phyloP scores from a whole-genome alignment of 2,797 vertebrate genomes.

The Astyanax mexicanus region DNA sequence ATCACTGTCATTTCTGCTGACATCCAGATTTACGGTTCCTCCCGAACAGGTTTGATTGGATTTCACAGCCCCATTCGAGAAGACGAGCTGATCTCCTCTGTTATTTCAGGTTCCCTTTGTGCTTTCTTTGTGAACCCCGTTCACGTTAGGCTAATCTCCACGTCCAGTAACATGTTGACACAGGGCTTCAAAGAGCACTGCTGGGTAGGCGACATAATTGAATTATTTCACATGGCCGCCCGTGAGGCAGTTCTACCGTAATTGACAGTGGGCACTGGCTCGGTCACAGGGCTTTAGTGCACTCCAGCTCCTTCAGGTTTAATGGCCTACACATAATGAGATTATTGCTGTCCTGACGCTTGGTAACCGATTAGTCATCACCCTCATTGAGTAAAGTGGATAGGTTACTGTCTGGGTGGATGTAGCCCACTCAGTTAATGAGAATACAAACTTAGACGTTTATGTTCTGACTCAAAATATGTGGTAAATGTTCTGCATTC shows the following conservation, averaged over 20 bases:
- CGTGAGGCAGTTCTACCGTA: conserved; percentile 11
- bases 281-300: conserved; percentile 37
- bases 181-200: conserved; percentile 9
- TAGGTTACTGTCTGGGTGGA: neutral
- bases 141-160: neutral
- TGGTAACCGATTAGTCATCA: conserved; percentile 44
- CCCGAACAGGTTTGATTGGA: conserved; percentile 15
- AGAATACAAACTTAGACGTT: neutral
- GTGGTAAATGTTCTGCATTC: neutral
- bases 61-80: neutral
- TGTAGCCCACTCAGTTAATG: conserved; percentile 10
- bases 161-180: conserved; percentile 13
- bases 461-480: too few species aligned
- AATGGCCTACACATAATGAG: conserved; percentile 56
- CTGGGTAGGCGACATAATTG: conserved; percentile 19
- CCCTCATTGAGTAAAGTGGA: conserved; percentile 9
- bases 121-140: neutral
- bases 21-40: neutral
- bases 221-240: conserved; percentile 45
- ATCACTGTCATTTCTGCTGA: neutral
- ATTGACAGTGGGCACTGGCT: conserved; percentile 17
- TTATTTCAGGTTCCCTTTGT: neutral
- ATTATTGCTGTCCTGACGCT: conserved; percentile 50
- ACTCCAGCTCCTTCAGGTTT: conserved; percentile 48
- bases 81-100: neutral